Base-by-base conservation (phyloP, 2,797 vertebrate genomes). In the Phrynocephalus vlangalii region DNA sequence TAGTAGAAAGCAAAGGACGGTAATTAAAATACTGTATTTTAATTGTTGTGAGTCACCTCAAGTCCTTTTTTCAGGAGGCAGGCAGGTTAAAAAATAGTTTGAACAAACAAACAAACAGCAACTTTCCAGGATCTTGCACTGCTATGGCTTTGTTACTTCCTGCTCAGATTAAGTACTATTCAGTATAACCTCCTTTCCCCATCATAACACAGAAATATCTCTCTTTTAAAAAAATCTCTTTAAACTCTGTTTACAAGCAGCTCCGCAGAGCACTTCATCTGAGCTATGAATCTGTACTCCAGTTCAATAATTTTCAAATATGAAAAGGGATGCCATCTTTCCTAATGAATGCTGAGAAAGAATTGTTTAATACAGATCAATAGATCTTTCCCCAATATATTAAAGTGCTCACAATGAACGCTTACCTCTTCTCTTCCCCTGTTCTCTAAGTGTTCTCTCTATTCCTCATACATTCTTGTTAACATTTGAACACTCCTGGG, bases 391-490 rank as follows among this genome's bases (percentile, higher is more conserved):
- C 77, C 82, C 87, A 92, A 86, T 89, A 81, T 80, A 85, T 94
- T 92, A 60, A 85, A 89, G 50, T 88, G 52, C 79, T 91, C 83
- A 87, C 52, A 92, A 60, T n/a, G 67, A 89, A 89, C 91, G 68
- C 66, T 86, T 0, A 0, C 82, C 44, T 87, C 5, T 26, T 44
- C 38, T 77, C 86, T 2, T 68, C 78, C 79, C 0, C 72, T 72
- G 92, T 94, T 95, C 78, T 79, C 63, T 89, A 90, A 91, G 87
- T 92, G 24, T 90, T 93, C 87, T 90, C 11, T 89, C 16, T 83
- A 90, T 95, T 93, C 88, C 71, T 91, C 66, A 85, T 92, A 88
- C 50, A 90, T 90, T 94, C 93, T 90, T 93, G 89, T 93, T 94
- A 94, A 82, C 91, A 88, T 94, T 84, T 91, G 88, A 93, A 92